phyloP scores from a whole-genome alignment of 1,140 invertebrate species.

The Drosophila teissieri region DNA sequence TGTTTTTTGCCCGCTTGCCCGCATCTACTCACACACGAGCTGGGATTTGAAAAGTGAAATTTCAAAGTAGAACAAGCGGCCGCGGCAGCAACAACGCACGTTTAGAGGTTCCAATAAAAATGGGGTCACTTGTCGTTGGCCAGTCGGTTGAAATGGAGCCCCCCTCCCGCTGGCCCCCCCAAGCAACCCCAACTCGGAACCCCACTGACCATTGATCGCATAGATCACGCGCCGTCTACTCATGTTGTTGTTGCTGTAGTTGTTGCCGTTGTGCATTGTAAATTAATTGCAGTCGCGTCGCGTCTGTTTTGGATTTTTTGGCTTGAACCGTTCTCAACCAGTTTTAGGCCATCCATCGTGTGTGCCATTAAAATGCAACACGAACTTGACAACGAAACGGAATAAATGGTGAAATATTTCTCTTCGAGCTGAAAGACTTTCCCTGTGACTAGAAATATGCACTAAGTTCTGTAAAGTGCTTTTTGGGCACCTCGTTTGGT shows the following conservation, averaged over 20 bases:
- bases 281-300: slow-evolving; percentile 81
- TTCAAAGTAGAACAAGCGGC: slow-evolving; percentile 72
- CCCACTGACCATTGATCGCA: slow-evolving; percentile 44
- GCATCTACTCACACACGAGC: slow-evolving; percentile 15
- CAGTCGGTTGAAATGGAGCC: slow-evolving; percentile 27
- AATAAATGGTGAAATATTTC: slow-evolving; percentile 39
- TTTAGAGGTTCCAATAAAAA: slow-evolving; percentile 73
- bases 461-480: slow-evolving; percentile 2
- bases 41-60: slow-evolving; percentile 78
- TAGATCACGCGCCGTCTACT: slow-evolving; percentile 69
- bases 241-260: slow-evolving; percentile 20
- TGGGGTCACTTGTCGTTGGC: slow-evolving; percentile 76
- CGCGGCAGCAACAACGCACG: slow-evolving; percentile 49
- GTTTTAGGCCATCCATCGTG: slow-evolving; percentile 70
- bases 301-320: slow-evolving; percentile 40
- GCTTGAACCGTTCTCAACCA: slow-evolving; percentile 60
- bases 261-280: slow-evolving; percentile 59
- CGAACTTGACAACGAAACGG: slow-evolving; percentile 66
- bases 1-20: slow-evolving; percentile 4
- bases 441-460: slow-evolving; percentile 25
- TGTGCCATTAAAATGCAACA: slow-evolving; percentile 75
- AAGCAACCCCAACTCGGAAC: neutral
- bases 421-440: slow-evolving; percentile 33
- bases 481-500: neutral
- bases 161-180: neutral